Percentiles rank a stretch among this genome's conserved stretches.
Evolutionary conservation across 2,113 vertebrate species (phyloP).

Genomic region (Polyodon spathula): DNA sequence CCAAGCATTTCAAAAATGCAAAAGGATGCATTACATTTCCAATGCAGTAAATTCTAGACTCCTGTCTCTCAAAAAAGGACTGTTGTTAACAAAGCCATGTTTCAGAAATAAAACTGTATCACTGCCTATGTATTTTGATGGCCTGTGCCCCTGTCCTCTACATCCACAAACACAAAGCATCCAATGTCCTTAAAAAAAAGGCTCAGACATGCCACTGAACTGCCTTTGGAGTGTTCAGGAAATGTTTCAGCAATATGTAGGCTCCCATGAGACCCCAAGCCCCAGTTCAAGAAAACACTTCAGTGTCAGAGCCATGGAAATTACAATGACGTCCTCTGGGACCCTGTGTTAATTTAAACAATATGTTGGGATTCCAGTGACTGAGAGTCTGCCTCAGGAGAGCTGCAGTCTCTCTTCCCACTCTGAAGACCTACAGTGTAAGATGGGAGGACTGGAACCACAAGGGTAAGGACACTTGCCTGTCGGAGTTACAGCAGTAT

Average conservation of each 20-base stretch:
- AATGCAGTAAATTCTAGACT: neutral
- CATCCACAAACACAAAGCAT: neutral
- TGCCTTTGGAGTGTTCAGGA: conserved; percentile 53
- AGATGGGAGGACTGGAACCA: no score
- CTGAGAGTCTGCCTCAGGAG: neutral
- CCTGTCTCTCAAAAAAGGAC: neutral
- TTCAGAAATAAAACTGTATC: neutral
- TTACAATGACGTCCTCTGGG: conserved; percentile 46
- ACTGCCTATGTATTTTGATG: neutral
- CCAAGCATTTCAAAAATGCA: no score
- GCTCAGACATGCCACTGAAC: conserved; percentile 40
- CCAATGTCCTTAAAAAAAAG: conserved; percentile 22
- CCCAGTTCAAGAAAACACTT: conserved; percentile 55
- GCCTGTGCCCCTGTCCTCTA: conserved; percentile 2
- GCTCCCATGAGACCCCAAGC: conserved; percentile 51
- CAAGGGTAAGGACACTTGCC: no score
- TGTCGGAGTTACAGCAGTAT: no score
- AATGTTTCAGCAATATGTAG: conserved; percentile 56
- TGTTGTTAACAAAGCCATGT: conserved; percentile 1
- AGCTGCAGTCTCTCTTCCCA: neutral
- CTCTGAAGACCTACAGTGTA: neutral
- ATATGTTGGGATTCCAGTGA: conserved; percentile 44
- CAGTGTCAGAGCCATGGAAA: conserved; percentile 46
- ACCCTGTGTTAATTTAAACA: conserved; percentile 50
- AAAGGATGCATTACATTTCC: neutral